Evolutionary conservation across 1,140 invertebrate species (phyloP).

Genomic region (Lethocerus indicus): DNA sequence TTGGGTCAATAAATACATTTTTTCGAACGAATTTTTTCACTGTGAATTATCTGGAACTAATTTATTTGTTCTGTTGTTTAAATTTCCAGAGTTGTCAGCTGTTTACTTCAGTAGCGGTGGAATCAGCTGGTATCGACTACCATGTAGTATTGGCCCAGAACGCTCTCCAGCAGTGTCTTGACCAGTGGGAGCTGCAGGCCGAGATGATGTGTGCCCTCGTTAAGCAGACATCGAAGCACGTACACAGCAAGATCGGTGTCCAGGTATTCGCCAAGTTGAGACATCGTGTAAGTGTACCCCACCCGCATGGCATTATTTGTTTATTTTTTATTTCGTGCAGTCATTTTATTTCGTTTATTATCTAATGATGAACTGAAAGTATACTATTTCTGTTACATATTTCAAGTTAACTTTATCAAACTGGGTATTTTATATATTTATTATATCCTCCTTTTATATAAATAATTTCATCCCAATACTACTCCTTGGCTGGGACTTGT

Average conservation of each 20-base stretch:
- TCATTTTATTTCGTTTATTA: too few species aligned
- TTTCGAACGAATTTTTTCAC: neutral
- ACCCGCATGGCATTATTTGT: conserved; percentile 17
- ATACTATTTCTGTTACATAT: too few species aligned
- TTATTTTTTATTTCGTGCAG: conserved; percentile 10
- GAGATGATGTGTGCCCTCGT: conserved; percentile 82
- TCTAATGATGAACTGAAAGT: too few species aligned
- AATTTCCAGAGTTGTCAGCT: conserved; percentile 66
- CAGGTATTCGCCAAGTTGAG: conserved; percentile 47
- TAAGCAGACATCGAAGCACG: conserved; percentile 81
- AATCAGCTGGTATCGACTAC: conserved; percentile 89
- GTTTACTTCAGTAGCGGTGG: conserved; percentile 85
- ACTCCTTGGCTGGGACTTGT: too few species aligned
- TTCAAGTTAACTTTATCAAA: too few species aligned
- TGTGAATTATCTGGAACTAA: neutral
- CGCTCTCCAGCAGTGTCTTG: conserved; percentile 75
- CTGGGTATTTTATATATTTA: too few species aligned
- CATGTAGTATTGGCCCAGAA: conserved; percentile 90
- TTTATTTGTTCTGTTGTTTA: too few species aligned
- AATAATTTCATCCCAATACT: too few species aligned
- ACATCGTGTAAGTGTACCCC: conserved; percentile 22
- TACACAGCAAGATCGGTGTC: conserved; percentile 70
- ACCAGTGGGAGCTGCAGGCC: conserved; percentile 74
- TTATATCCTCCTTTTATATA: too few species aligned
- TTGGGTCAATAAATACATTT: neutral